Base-by-base conservation (phyloP, 2,797 vertebrate genomes). In the Yasuhikotakia modesta region DNA sequence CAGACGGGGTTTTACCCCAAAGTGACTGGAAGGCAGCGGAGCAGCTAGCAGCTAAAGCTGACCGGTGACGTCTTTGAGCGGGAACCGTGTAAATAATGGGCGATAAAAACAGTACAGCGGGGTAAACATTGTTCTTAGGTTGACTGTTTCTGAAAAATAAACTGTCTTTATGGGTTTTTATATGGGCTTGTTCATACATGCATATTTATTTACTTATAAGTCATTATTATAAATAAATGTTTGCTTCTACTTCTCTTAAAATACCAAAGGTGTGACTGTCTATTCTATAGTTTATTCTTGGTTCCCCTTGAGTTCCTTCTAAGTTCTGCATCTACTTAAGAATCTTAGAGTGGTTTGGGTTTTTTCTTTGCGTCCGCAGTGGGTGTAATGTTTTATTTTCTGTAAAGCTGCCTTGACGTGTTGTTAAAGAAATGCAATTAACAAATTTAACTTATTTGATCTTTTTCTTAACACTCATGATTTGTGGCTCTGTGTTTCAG, bases 1-100 rank as follows among this genome's bases (percentile, higher is more conserved):
- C 73, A 71, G 63, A 76, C 27, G 90, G 93, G 93, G 91, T 90
- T 78, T 94, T 93, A 89, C 92, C 93, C 91, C 87, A 80, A 79
- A 85, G 65, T 82, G 64, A 80, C 83, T 84, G 83, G 83, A 84
- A 84, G 81, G 71, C 70, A 79, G 27, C 6, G 16, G 21, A 65
- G 76, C 48, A 43, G 52, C 66, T 65, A 32, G 55, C 22, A 16
- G 24, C 5, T 70, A 46, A 50, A 21, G 24, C 13, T 64, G 32
- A 43, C 13, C 32, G 16, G 12, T 72, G 61, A 81, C 52, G 55
- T n/a, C 13, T 19, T 19, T 14, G 35, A 19, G 53, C 69, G 73
- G 73, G 64, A 76, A 76, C 21, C 22, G 16, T 67, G 55, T 58
- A 68, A 68, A 76, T 46, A 68, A 76, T 12, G 17, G 7, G 17